phyloP scores from a whole-genome alignment of 2,888 invertebrate species.

The Portevinia maculata region DNA sequence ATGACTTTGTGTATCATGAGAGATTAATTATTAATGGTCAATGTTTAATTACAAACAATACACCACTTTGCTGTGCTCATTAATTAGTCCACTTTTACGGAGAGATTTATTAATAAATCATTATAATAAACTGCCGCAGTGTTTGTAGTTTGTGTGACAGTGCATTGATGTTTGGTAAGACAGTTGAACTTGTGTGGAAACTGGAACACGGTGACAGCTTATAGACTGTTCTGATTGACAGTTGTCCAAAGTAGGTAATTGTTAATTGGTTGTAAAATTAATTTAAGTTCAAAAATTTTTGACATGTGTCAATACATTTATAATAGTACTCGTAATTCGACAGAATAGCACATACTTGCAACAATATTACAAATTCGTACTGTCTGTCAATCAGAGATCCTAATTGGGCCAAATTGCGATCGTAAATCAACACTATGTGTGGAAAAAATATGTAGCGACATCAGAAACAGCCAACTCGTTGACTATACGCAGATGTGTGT shows the following conservation, averaged over 20 bases:
- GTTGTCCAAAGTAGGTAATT: conserved; percentile 1
- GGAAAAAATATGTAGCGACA: background rate
- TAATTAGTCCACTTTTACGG: conserved; percentile 38
- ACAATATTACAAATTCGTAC: background rate
- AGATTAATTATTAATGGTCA: conserved; percentile 38
- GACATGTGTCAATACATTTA: conserved; percentile 3
- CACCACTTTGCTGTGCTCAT: conserved; percentile 14
- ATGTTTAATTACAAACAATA: conserved; percentile 29
- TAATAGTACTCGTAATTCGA: background rate
- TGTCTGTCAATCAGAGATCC: conserved; percentile 13
- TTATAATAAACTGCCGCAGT: conserved; percentile 4
- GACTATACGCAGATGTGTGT: background rate
- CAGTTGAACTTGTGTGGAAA: background rate
- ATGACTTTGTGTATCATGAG: conserved; percentile 31
- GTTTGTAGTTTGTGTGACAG: conserved; percentile 2
- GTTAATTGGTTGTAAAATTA: conserved; percentile 6
- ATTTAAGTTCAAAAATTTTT: background rate
- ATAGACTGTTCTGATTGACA: conserved; percentile 16
- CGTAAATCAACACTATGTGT: conserved; percentile 18
- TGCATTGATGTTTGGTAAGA: background rate
- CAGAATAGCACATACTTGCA: background rate
- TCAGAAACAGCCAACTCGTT: background rate
- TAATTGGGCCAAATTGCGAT: conserved; percentile 12
- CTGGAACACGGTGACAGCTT: conserved; percentile 11
- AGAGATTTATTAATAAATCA: conserved; percentile 33